Conservation (phyloP, 30 jellyfish, hydroid and myxozoan genomes). For the Chrysaora quinquecirrha region DNA sequence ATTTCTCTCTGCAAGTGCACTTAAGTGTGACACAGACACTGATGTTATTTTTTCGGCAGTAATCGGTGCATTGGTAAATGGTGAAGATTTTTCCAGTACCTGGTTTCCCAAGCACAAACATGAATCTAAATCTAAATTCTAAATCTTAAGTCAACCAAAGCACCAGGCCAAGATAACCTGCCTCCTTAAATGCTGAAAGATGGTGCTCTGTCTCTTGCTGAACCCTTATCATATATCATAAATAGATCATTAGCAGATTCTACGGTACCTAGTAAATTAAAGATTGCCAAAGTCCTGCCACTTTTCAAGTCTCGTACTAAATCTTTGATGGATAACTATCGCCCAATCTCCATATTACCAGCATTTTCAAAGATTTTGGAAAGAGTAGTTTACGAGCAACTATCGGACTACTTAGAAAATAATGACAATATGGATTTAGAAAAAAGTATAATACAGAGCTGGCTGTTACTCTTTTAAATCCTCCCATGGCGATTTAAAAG, state of each 20-base stretch:
- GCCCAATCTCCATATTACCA: constrained; percentile 69
- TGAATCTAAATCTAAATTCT: too few relatives aligned
- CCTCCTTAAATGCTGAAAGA: constrained; percentile 74
- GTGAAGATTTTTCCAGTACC: too few relatives aligned
- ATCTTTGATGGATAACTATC: constrained; percentile 50
- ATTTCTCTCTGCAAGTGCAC: too few relatives aligned
- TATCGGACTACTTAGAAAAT: constrained; percentile 60
- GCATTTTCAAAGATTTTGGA: constrained; percentile 58
- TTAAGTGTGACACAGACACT: too few relatives aligned
- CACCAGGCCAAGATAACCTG: constrained; percentile 70
- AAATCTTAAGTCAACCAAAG: constrained; percentile 17
- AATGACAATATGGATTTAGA: constrained; percentile 61
- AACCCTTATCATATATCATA: constrained; percentile 46
- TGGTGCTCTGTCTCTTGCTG: constrained; percentile 63
- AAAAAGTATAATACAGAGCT: constrained; percentile 59
- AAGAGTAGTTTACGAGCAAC: constrained; percentile 52
- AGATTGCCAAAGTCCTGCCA: constrained; percentile 70
- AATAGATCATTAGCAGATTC: constrained; percentile 37
- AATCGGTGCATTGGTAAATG: too few relatives aligned
- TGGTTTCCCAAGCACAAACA: too few relatives aligned
- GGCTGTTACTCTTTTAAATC: constrained; percentile 48
- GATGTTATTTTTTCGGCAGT: too few relatives aligned
- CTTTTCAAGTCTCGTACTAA: constrained; percentile 47
- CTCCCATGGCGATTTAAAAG: constrained; percentile 64
- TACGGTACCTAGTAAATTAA: constrained; percentile 43